A percentile compares a stretch with the other conserved stretches of the same genome.
Conservation (phyloP, 1,140 invertebrate genomes). For the Holotrichia oblita region DNA sequence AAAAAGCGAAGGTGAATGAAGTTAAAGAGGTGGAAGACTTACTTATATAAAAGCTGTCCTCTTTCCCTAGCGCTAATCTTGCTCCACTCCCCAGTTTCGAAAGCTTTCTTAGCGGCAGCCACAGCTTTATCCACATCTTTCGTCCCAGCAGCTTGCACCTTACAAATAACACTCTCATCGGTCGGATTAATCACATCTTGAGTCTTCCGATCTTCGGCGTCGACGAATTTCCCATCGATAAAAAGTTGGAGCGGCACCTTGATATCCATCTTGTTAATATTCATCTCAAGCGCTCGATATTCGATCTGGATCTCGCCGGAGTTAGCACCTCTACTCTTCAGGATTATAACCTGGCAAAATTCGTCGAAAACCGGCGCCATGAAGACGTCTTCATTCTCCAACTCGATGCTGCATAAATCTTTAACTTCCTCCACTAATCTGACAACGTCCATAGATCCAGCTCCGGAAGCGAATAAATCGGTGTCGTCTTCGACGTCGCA, state of each 20-base stretch:
- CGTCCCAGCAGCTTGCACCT: conserved; percentile 77
- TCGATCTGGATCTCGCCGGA: conserved; percentile 62
- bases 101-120: conserved; percentile 84
- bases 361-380: conserved; percentile 91
- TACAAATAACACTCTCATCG: conserved; percentile 83
- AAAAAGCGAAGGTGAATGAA: too few species aligned
- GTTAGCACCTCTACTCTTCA: conserved; percentile 66
- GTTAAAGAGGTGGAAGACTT: too few species aligned
- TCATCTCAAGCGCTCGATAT: conserved; percentile 78
- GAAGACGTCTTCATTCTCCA: conserved; percentile 92
- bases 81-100: conserved; percentile 88
- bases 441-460: conserved; percentile 94
- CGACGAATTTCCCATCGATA: conserved; percentile 90
- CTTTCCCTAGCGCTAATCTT: conserved; percentile 86
- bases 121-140: conserved; percentile 90
- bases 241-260: conserved; percentile 90
- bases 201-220: conserved; percentile 74
- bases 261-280: conserved; percentile 85
- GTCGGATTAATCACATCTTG: conserved; percentile 84
- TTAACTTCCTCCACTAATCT: conserved; percentile 93
- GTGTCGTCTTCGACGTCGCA: conserved; percentile 79
- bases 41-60: conserved; percentile 78
- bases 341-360: conserved; percentile 75
- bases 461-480: conserved; percentile 93
- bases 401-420: conserved; percentile 76